phyloP scores from a whole-genome alignment of 1,140 invertebrate genomes.

The Papilio polytes region DNA sequence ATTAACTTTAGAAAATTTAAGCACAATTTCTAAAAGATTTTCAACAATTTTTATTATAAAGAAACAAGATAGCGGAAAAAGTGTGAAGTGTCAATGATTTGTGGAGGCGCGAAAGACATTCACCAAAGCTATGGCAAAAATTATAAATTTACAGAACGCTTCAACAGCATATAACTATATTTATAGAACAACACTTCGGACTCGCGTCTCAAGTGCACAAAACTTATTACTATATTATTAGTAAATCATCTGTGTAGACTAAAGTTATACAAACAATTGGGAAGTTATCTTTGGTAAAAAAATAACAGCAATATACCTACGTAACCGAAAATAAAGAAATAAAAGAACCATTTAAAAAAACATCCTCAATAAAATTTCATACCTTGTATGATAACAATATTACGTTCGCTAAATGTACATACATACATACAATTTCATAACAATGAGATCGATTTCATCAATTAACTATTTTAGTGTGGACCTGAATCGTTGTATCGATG shows the following conservation, averaged over 20 bases:
- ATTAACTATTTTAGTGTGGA: constrained; percentile 65
- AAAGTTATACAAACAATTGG: constrained; percentile 62
- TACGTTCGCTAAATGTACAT: constrained; percentile 71
- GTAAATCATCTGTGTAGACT: constrained; percentile 60
- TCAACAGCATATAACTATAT: constrained; percentile 55
- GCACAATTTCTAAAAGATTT: constrained; percentile 57
- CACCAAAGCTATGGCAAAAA: constrained; percentile 65
- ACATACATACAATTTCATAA: constrained; percentile 78
- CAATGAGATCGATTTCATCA: constrained; percentile 81
- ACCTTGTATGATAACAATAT: constrained; percentile 83
- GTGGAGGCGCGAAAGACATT: constrained; percentile 58
- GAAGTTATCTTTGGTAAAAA: constrained; percentile 81
- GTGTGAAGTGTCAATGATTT: constrained; percentile 26
- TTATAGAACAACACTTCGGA: constrained; percentile 69
- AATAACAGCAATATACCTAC: constrained; percentile 70
- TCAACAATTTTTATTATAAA: constrained; percentile 45
- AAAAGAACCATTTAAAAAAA: constrained; percentile 56
- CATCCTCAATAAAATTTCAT: constrained; percentile 76
- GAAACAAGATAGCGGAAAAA: constrained; percentile 45
- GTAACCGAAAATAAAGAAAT: constrained; percentile 64
- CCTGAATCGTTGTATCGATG: constrained; percentile 68
- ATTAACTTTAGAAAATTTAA: constrained; percentile 65
- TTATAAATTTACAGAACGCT: constrained; percentile 57
- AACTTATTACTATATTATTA: constrained; percentile 67
- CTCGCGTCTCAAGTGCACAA: constrained; percentile 75